These are phyloP conservation scores for Alouatta palliata DNA, from an alignment of 2,113 vertebrate genomes.

Conservation along the genomic window DNA sequence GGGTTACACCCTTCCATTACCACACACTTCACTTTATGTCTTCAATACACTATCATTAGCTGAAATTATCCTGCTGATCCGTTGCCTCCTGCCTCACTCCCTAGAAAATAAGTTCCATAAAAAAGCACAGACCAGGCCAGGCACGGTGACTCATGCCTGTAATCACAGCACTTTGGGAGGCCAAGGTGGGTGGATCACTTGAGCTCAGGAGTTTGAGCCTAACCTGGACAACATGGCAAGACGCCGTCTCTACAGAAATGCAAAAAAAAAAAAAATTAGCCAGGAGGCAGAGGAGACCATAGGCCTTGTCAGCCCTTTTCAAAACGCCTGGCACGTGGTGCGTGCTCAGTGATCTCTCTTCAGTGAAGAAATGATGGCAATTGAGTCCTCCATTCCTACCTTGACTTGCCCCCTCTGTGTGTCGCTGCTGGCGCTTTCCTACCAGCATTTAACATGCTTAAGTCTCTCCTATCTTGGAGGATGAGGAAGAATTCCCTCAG, in stretches of 20 bases:
- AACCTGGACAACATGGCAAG: too few relatives aligned
- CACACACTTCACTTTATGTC: background rate
- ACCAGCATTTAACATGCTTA: background rate
- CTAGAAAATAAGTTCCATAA: background rate
- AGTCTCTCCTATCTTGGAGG: background rate
- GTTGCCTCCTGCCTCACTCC: background rate
- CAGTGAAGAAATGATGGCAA: background rate
- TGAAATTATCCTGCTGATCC: background rate
- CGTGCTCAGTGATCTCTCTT: background rate
- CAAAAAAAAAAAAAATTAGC: too few relatives aligned
- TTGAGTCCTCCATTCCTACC: background rate
- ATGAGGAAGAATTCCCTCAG: background rate
- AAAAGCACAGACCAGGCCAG: background rate
- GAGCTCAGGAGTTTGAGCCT: too few relatives aligned
- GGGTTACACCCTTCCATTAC: background rate
- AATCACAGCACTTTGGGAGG: too few relatives aligned
- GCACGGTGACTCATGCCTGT: background rate
- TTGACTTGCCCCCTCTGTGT: background rate
- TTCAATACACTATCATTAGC: background rate
- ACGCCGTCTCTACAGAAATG: background rate
- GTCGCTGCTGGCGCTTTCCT: background rate
- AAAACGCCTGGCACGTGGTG: background rate
- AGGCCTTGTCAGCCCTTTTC: background rate
- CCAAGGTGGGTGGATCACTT: too few relatives aligned
- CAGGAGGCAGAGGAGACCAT: background rate